Evolutionary conservation across 2,113 vertebrate genomes (phyloP).

Genomic region (Hucho hucho): DNA sequence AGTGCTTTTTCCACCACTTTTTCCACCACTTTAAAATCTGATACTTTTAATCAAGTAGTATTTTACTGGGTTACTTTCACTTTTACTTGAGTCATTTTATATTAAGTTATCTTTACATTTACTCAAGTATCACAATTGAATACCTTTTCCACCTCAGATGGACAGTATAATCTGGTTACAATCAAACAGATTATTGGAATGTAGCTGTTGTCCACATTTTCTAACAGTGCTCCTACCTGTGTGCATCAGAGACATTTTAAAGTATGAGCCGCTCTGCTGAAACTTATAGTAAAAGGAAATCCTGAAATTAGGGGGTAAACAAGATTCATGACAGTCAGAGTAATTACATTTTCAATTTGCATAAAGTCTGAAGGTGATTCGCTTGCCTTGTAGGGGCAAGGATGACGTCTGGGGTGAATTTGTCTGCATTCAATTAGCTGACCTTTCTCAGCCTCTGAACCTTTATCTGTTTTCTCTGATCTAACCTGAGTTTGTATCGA

Average conservation of each 20-base stretch:
- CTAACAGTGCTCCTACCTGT: background rate
- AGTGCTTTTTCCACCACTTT: no score
- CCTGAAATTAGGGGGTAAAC: conserved; percentile 12
- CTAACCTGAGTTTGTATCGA: conserved; percentile 49
- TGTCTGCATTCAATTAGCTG: conserved; percentile 47
- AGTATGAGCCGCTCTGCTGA: background rate
- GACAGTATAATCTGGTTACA: background rate
- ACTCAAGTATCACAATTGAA: no score
- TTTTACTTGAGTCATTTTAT: no score
- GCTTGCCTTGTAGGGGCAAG: conserved; percentile 38
- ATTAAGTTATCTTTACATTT: no score
- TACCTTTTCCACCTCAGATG: no score
- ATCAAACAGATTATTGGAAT: no score
- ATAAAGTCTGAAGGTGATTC: conserved; percentile 31
- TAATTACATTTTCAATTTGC: conserved; percentile 47
- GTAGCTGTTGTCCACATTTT: background rate
- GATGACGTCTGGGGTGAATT: conserved; percentile 28
- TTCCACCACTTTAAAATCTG: no score
- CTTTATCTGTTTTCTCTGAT: conserved; percentile 55
- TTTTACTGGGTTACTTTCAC: no score
- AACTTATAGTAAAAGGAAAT: background rate
- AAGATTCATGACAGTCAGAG: conserved; percentile 13
- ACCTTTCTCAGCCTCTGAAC: conserved; percentile 26
- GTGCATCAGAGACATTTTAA: background rate
- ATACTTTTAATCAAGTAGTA: no score